phyloP scores from a whole-genome alignment of 2,888 invertebrate species.

The Hirtodrosophila duncani region DNA sequence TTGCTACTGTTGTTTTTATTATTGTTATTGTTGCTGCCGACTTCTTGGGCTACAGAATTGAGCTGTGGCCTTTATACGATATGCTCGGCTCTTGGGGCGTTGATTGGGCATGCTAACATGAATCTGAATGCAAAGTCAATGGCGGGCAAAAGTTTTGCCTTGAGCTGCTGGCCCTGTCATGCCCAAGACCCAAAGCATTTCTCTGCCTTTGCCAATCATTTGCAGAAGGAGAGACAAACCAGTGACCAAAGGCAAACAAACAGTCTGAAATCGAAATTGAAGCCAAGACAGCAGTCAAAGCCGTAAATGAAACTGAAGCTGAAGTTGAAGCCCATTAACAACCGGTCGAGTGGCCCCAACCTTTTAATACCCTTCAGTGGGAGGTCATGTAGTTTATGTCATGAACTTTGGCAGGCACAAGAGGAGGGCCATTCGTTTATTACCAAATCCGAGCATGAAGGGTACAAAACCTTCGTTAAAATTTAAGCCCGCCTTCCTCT shows the following conservation, averaged over 20 bases:
- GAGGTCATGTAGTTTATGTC: no score
- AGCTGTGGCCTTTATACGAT: no score
- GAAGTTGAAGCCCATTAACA: conserved; percentile 54
- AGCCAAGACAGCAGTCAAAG: conserved; percentile 30
- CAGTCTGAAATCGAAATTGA: conserved; percentile 31
- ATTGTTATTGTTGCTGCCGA: conserved; percentile 12
- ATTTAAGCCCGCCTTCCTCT: not conserved
- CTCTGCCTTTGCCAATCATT: conserved; percentile 50
- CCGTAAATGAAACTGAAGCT: no score
- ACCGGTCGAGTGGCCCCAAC: conserved; percentile 61
- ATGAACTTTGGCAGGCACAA: no score
- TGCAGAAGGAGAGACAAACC: conserved; percentile 23
- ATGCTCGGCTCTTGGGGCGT: conserved; percentile 26
- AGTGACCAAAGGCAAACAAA: conserved; percentile 27
- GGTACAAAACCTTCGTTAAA: no score
- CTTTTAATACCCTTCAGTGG: no score
- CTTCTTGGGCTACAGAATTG: conserved; percentile 29
- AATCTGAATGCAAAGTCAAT: conserved; percentile 51
- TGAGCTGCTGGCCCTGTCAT: conserved; percentile 26
- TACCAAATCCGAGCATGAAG: no score
- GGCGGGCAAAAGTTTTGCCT: conserved; percentile 31
- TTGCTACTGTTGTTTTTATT: conserved; percentile 6
- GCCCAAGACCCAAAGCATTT: no score
- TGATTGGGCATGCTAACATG: conserved; percentile 49
- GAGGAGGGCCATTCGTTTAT: no score